phyloP scores from a whole-genome alignment of 2,888 invertebrate species.

The Melieria omissa region DNA sequence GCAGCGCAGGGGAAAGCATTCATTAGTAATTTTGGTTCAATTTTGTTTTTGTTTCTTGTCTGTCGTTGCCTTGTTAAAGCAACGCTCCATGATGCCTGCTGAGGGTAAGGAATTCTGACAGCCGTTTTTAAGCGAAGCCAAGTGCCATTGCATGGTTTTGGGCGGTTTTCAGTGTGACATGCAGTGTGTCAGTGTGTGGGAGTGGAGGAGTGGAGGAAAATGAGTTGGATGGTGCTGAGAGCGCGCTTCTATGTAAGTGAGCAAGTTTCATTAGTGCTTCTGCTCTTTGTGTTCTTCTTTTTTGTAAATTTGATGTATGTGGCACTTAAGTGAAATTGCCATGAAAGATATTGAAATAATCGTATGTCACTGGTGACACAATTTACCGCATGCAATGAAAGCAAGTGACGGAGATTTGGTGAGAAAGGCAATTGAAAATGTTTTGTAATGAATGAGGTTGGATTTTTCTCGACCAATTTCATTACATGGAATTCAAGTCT shows the following conservation, averaged over 20 bases:
- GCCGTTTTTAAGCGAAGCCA: not conserved
- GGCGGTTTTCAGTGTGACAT: not conserved
- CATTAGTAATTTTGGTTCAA: slow-evolving; percentile 23
- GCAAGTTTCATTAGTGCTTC: slow-evolving; percentile 26
- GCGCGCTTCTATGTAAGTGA: not conserved
- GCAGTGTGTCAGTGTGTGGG: not conserved
- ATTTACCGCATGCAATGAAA: not conserved
- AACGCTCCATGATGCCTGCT: slow-evolving; percentile 10
- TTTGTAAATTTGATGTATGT: slow-evolving; percentile 47
- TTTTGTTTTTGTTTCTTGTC: not conserved
- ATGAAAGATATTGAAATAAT: slow-evolving; percentile 46
- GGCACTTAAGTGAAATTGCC: slow-evolving; percentile 46
- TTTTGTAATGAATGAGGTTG: not conserved
- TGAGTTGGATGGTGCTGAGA: not conserved
- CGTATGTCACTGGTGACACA: slow-evolving; percentile 2
- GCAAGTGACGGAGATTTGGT: not conserved
- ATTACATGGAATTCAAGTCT: too few relatives aligned
- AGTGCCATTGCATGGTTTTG: slow-evolving; percentile 26
- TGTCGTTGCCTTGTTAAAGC: not conserved
- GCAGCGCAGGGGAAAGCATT: slow-evolving; percentile 22
- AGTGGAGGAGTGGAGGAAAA: not conserved
- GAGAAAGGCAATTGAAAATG: not conserved
- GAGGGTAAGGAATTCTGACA: slow-evolving; percentile 7
- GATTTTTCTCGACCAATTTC: too few relatives aligned
- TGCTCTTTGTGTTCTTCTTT: slow-evolving; percentile 38